Conservation (phyloP, 2,888 invertebrate species). For the Synergus laeviventris region DNA sequence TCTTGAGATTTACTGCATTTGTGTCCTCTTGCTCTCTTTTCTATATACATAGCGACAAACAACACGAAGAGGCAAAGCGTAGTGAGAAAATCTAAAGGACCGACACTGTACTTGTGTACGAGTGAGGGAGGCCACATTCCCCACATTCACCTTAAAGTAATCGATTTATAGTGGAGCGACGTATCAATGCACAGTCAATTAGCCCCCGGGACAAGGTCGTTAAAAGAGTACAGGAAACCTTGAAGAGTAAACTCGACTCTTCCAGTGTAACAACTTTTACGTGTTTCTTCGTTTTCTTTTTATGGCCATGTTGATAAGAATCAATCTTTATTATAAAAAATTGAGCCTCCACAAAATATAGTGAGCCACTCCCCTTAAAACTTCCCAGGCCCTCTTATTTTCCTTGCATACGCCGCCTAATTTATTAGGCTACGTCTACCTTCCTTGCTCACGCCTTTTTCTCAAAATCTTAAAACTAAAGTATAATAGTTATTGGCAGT, state of each 20-base stretch:
- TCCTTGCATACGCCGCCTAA: no score
- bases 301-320: no score
- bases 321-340: not conserved
- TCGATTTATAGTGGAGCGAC: constrained; percentile 53
- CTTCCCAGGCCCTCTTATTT: no score
- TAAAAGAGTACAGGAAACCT: constrained; percentile 48
- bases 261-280: not conserved
- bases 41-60: constrained; percentile 47
- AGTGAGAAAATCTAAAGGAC: constrained; percentile 46
- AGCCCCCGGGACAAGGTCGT: constrained; percentile 58
- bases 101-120: constrained; percentile 24
- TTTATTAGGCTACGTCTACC: no score
- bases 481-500: no score
- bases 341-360: no score
- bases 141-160: constrained; percentile 58
- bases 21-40: constrained; percentile 15
- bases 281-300: no score
- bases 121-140: constrained; percentile 54
- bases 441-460: no score
- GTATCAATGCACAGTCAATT: constrained; percentile 65
- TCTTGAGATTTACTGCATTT: constrained; percentile 5
- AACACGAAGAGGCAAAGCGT: constrained; percentile 39
- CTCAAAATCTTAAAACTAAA: no score
- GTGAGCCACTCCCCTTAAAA: no score
- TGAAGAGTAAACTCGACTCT: constrained; percentile 40